phyloP scores from a whole-genome alignment of 2,113 vertebrate genomes.

The Ceyx margarethae region DNA sequence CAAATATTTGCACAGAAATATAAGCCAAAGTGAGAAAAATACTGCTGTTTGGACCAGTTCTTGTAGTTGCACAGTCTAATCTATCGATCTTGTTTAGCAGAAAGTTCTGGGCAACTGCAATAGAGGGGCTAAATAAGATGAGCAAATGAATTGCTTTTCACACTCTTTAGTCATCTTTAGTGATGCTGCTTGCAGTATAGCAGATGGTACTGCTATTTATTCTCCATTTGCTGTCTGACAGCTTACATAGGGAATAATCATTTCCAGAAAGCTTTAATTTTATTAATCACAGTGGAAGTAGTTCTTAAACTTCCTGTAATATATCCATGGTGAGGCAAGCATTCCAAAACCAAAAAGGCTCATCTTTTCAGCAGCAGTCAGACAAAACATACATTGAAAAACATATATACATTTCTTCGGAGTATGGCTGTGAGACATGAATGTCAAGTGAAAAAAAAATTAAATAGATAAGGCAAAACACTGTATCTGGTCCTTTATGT shows the following conservation, averaged over 20 bases:
- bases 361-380: not conserved
- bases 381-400: not conserved
- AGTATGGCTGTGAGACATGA: not conserved
- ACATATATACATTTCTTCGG: not conserved
- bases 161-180: not conserved
- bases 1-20: not conserved
- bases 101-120: not conserved
- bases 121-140: not conserved
- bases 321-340: not conserved
- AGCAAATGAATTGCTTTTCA: not conserved
- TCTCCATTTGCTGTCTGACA: not conserved
- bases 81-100: not conserved
- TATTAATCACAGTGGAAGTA: not conserved
- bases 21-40: not conserved
- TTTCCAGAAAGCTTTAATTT: not conserved
- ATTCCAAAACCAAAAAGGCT: not conserved
- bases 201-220: not conserved
- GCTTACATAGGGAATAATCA: not conserved
- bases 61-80: not conserved
- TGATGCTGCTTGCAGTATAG: not conserved
- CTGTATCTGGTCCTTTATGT: accelerated
- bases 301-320: not conserved
- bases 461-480: not conserved
- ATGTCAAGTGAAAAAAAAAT: not conserved
- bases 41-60: not conserved